Conservation (phyloP, 2,888 invertebrate species). For the Cantharis nigra region DNA sequence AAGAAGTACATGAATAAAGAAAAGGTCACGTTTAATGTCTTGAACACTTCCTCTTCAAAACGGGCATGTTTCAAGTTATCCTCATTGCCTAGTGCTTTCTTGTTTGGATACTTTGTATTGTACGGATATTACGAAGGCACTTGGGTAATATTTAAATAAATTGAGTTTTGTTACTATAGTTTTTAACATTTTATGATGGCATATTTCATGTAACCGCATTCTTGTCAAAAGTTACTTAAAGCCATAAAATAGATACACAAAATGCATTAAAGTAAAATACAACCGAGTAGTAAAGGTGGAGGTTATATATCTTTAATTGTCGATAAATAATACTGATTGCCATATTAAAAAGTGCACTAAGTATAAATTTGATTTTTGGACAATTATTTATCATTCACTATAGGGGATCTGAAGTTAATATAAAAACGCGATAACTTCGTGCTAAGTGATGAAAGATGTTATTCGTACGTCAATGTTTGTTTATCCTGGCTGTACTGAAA, state of each 20-base stretch:
- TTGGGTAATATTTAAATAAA: neutral
- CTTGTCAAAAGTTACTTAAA: neutral
- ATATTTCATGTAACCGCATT: neutral
- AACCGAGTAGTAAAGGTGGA: neutral
- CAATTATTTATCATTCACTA: neutral
- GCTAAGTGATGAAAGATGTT: constrained; percentile 29
- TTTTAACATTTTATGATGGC: neutral
- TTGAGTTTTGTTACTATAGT: neutral
- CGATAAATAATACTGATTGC: neutral
- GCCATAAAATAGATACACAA: neutral
- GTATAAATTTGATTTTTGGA: neutral
- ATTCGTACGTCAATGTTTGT: constrained; percentile 31
- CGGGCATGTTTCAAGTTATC: constrained; percentile 8
- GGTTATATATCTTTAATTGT: neutral
- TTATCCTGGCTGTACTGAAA: constrained; percentile 28
- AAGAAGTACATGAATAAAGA: constrained; percentile 13
- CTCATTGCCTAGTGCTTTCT: neutral
- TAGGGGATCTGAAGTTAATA: neutral
- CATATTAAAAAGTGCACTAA: neutral
- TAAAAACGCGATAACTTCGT: constrained; percentile 10
- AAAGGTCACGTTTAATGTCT: constrained; percentile 18
- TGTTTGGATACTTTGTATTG: neutral
- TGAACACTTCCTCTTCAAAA: constrained; percentile 13
- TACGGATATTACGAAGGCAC: neutral
- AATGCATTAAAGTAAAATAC: neutral